phyloP scores from a whole-genome alignment of 2,113 vertebrate genomes.

The Trochalopteron elliotii region DNA sequence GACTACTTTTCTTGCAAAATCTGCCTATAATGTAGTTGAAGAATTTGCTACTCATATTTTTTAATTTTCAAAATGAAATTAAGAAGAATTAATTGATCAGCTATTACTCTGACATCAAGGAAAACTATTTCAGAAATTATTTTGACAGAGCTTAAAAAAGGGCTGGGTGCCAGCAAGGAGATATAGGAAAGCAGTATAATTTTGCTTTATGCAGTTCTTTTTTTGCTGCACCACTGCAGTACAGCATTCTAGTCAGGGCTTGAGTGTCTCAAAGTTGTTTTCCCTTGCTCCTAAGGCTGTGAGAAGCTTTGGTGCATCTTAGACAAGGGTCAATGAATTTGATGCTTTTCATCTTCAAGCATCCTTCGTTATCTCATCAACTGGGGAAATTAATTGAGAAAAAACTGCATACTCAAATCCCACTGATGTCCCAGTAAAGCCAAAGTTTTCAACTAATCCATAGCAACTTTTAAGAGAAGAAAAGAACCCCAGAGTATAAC shows the following conservation, averaged over 20 bases:
- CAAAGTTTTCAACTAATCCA: not conserved
- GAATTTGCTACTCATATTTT: not conserved
- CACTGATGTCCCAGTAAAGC: not conserved
- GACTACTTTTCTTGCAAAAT: not conserved
- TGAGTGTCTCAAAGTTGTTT: not conserved
- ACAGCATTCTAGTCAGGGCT: not conserved
- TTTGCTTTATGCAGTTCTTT: not conserved
- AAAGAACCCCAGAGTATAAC: not conserved
- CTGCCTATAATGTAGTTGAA: not conserved
- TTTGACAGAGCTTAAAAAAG: not conserved
- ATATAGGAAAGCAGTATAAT: not conserved
- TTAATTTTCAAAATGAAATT: constrained; percentile 16
- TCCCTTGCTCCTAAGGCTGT: not conserved
- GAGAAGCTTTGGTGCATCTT: not conserved
- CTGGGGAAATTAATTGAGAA: not conserved
- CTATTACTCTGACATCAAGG: not conserved
- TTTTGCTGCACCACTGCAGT: not conserved
- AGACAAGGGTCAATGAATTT: not conserved
- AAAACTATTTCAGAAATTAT: constrained; percentile 7
- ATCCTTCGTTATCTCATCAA: not conserved
- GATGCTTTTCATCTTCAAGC: not conserved
- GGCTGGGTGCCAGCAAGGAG: not conserved
- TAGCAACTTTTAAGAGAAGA: not conserved
- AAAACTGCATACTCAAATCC: not conserved
- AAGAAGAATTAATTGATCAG: constrained; percentile 36